Evolutionary conservation across 2,113 vertebrate species (phyloP).

Genomic region (Sceloporus undulatus): DNA sequence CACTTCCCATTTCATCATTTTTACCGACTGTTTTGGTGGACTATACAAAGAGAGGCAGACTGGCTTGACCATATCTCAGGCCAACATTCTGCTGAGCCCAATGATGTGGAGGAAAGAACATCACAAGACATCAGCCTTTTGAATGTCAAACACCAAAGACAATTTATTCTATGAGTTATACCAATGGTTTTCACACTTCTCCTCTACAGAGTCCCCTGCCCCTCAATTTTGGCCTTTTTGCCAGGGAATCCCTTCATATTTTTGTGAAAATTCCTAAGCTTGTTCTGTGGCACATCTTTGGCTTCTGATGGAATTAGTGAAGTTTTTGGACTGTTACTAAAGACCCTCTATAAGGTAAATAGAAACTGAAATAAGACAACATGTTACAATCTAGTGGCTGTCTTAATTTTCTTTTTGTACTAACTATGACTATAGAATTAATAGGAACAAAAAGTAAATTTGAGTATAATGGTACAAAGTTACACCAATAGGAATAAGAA

Average conservation of each 20-base stretch:
- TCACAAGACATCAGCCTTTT: neutral
- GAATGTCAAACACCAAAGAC: too few relatives aligned
- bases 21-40: neutral
- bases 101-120: neutral
- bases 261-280: neutral
- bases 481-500: neutral
- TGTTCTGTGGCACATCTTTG: neutral
- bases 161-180: too few relatives aligned
- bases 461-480: neutral
- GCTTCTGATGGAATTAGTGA: neutral
- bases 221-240: too few relatives aligned
- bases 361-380: neutral
- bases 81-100: neutral
- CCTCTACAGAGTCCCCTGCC: too few relatives aligned
- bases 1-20: neutral
- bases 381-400: neutral
- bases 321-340: neutral
- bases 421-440: neutral
- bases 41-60: neutral
- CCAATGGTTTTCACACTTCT: too few relatives aligned
- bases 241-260: neutral
- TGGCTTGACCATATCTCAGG: neutral
- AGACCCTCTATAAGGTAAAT: neutral
- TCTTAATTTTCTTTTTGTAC: slow-evolving; percentile 5
- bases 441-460: neutral